Percentiles rank a stretch among this genome's conserved stretches.
Conservation (phyloP, 2,888 invertebrate genomes). For the Cerceris rybyensis region DNA sequence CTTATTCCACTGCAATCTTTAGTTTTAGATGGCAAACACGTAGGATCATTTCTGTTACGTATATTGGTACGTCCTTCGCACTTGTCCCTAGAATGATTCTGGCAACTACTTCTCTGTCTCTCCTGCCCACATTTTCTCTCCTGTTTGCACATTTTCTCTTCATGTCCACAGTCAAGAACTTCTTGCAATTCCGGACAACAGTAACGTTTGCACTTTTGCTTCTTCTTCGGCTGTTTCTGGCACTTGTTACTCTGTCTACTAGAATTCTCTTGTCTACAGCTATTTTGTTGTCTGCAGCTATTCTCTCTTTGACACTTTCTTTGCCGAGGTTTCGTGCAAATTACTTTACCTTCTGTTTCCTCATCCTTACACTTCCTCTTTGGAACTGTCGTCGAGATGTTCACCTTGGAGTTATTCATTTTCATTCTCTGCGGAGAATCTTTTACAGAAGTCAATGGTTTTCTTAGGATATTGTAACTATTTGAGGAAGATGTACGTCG, state of each 20-base stretch:
- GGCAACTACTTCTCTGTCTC: too few relatives aligned
- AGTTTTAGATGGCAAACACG: too few relatives aligned
- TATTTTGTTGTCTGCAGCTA: not conserved
- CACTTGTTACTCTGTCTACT: not conserved
- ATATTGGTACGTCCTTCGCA: too few relatives aligned
- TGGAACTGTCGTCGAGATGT: slow-evolving; percentile 9
- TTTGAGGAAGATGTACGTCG: slow-evolving; percentile 34
- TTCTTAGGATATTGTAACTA: not conserved
- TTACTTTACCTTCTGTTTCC: not conserved
- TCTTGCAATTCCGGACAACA: slow-evolving; percentile 38
- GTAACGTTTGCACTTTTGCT: slow-evolving; percentile 38
- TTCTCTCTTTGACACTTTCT: not conserved
- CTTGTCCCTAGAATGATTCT: too few relatives aligned
- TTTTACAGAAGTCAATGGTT: not conserved
- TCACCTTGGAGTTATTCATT: not conserved
- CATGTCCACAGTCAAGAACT: fast-evolving
- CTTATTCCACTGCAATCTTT: too few relatives aligned
- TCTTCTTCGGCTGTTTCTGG: not conserved
- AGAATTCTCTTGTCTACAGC: not conserved
- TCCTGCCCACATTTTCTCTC: not conserved
- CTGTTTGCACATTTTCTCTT: not conserved
- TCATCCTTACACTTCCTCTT: not conserved
- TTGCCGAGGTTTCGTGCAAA: slow-evolving; percentile 22
- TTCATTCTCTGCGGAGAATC: not conserved
- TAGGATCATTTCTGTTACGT: too few relatives aligned